Evolutionary conservation across 2,797 vertebrate species (phyloP).

Genomic region (Falco biarmicus): DNA sequence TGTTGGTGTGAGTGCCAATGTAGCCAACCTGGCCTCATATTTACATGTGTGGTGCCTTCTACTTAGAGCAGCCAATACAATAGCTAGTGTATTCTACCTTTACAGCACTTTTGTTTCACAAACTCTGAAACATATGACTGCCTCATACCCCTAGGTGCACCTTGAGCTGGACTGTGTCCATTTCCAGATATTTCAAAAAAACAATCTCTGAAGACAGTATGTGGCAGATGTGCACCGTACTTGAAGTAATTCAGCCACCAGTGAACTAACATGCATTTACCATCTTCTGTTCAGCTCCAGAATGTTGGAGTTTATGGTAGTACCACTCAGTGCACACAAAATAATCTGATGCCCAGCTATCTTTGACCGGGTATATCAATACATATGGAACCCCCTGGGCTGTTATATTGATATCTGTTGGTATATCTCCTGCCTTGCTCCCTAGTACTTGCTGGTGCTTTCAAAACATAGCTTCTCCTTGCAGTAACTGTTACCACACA

Average conservation of each 20-base stretch:
- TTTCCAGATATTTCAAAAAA: neutral
- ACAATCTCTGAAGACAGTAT: neutral
- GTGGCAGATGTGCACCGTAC: neutral
- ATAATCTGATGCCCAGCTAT: fast-evolving
- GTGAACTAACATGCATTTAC: neutral
- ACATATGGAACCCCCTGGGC: neutral
- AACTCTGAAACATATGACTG: neutral
- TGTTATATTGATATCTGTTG: neutral
- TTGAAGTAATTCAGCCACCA: neutral
- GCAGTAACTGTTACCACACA: neutral
- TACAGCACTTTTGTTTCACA: neutral
- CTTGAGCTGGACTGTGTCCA: neutral
- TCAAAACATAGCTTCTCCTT: neutral
- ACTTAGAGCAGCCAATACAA: neutral
- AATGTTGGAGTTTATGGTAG: neutral
- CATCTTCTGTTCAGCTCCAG: neutral
- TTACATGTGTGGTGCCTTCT: neutral
- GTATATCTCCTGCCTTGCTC: neutral
- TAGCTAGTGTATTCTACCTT: neutral
- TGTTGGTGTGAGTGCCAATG: fast-evolving
- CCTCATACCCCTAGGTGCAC: neutral
- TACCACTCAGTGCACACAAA: neutral
- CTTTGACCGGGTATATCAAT: neutral
- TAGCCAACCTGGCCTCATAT: neutral
- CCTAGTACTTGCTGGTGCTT: neutral